These are phyloP conservation scores for Spisula subtruncata DNA, from an alignment of 2,888 invertebrate genomes.

Conservation along the genomic window DNA sequence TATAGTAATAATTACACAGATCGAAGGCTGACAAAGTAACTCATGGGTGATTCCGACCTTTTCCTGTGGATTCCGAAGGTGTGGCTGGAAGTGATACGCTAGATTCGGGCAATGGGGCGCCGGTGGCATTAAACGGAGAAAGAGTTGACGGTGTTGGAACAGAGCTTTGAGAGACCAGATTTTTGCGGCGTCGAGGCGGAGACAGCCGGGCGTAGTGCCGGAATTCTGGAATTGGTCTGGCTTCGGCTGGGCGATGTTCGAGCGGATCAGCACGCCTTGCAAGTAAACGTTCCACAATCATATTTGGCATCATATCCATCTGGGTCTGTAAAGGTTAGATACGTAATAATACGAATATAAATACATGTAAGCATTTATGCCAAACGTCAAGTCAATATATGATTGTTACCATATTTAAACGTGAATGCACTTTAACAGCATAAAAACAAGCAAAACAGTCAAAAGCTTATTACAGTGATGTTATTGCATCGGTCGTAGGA, in stretches of 20 bases:
- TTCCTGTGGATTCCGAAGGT: constrained; percentile 35
- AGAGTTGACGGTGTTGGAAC: constrained; percentile 44
- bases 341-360: no score
- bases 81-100: constrained; percentile 51
- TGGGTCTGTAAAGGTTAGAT: constrained; percentile 69
- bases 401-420: no score
- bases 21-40: not conserved
- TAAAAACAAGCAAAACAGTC: no score
- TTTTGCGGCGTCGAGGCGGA: constrained; percentile 62
- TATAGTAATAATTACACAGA: not conserved
- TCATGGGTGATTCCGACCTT: not conserved
- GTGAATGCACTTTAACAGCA: no score
- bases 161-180: constrained; percentile 50
- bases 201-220: constrained; percentile 59
- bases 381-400: no score
- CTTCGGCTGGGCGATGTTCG: constrained; percentile 37
- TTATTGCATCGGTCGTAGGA: no score
- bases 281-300: constrained; percentile 75
- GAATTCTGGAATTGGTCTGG: constrained; percentile 58
- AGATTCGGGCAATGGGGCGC: constrained; percentile 34
- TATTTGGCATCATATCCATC: constrained; percentile 78
- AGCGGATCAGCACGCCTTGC: constrained; percentile 60
- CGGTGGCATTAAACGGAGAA: constrained; percentile 28
- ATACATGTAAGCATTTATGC: no score
- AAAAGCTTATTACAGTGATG: no score